A percentile compares a stretch with the other conserved stretches of the same genome.
These are phyloP conservation scores for Drosophila meridiana DNA, from an alignment of 2,888 invertebrate genomes.

Conservation along the genomic window DNA sequence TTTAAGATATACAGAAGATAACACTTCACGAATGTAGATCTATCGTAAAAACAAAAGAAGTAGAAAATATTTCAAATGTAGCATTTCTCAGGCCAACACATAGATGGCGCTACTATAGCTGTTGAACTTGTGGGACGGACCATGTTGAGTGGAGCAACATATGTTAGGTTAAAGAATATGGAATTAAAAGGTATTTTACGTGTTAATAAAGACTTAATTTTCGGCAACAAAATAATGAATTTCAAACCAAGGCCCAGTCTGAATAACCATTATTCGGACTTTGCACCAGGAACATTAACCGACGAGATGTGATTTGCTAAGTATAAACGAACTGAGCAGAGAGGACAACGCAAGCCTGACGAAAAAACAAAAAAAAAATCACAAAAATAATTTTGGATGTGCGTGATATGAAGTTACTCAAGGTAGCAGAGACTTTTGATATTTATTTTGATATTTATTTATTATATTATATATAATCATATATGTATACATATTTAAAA, in stretches of 20 bases:
- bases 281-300: not conserved
- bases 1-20: not conserved
- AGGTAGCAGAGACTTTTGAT: no score
- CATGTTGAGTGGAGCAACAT: not conserved
- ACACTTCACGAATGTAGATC: no score
- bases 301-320: not conserved
- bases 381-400: not conserved
- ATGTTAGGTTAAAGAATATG: not conserved
- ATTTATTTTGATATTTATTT: no score
- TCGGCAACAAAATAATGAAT: not conserved
- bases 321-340: not conserved
- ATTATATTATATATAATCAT: no score
- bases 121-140: rapidly evolving
- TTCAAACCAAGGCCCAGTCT: not conserved
- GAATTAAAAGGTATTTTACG: not conserved
- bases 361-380: no score
- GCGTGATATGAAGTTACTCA: no score
- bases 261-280: not conserved
- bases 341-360: not conserved
- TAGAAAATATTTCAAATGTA: not conserved
- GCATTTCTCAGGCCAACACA: no score
- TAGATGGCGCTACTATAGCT: no score
- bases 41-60: no score
- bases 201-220: not conserved
- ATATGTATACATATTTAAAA: no score